Base-by-base conservation (phyloP, 2,113 vertebrate species). In the Eretmochelys imbricata region DNA sequence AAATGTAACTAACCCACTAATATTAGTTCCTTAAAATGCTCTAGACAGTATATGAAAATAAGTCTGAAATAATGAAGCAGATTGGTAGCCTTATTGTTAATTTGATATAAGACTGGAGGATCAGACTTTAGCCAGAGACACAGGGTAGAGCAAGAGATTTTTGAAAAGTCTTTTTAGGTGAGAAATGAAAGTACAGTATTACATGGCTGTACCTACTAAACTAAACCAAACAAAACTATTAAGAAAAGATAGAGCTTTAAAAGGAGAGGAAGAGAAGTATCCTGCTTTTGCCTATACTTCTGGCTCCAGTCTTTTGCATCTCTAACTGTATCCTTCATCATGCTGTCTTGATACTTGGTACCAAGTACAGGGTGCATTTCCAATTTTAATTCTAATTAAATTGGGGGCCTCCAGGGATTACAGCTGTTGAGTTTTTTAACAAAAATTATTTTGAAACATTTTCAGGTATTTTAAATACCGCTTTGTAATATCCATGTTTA, bases 401-500 rank as follows among this genome's bases (percentile, higher is more conserved):
- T 55, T 16, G 2, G 27, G 81, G 82, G 50, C 54, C 84, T 95
- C 88, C 14, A 87, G 88, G 57, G 19, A 46, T 94, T 87, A 10
- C 27, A 59, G 92, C 88, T 89, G 10, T 84, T 91, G 31, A 85
- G 13, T 31, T 94, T 94, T 92, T 84, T 62, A 80, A 53, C 13
- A 80, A 76, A 42, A 76, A 14, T 72, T n/a, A 29, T 94, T 86
- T 80, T 22, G 2, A 91, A 94, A 48, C 82, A 69, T 51, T 89
- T 93, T 80, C 25, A 93, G 20, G 14, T 93, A 31, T 87, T 88
- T 94, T 87, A 82, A 93, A 31, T 49, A 89, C 2, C 55, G 0
- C 20, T 92, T 51, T 57, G 19, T 46, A 62, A 85, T 91, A 75
- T 72, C 16, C 13, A 14, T 69, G 20, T 85, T 94, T 87, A 31